A percentile compares a stretch with the other conserved stretches of the same genome.
Conservation (phyloP, 2,113 vertebrate species). For the Scortum barcoo region DNA sequence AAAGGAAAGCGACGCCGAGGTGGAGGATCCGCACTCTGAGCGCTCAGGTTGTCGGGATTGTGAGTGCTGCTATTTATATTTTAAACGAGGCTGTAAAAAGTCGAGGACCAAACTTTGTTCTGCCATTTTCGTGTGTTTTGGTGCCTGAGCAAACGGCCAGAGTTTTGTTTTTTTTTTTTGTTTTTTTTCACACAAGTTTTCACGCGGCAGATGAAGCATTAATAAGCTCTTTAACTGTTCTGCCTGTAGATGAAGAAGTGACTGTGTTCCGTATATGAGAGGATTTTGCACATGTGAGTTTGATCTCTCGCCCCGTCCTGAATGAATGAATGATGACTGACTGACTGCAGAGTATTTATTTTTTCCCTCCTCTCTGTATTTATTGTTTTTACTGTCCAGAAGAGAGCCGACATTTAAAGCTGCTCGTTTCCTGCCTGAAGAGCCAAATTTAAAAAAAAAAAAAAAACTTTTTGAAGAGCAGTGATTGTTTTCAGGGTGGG, state of each 20-base stretch:
- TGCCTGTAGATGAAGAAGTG: slow-evolving; percentile 10
- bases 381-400: slow-evolving; percentile 63
- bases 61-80: slow-evolving; percentile 72
- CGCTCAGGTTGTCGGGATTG: slow-evolving; percentile 45
- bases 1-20: slow-evolving; percentile 25
- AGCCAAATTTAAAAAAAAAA: too few species aligned
- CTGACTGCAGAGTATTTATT: slow-evolving; percentile 65
- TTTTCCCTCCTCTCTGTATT: slow-evolving; percentile 70
- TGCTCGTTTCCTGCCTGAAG: slow-evolving; percentile 9
- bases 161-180: background rate
- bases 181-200: too few species aligned
- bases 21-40: slow-evolving; percentile 68
- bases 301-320: slow-evolving; percentile 32
- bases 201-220: slow-evolving; percentile 20
- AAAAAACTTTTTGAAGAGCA: too few species aligned
- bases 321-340: slow-evolving; percentile 20
- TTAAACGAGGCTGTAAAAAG: slow-evolving; percentile 9
- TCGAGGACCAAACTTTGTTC: slow-evolving; percentile 65
- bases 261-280: background rate
- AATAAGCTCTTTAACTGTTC: slow-evolving; percentile 9
- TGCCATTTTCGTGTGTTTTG: background rate
- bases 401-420: background rate
- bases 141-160: slow-evolving; percentile 7
- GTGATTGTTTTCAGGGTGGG: slow-evolving; percentile 2
- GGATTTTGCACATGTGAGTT: slow-evolving; percentile 65